Base-by-base conservation (phyloP, 1,140 invertebrate genomes). In the Helicoverpa zea region DNA sequence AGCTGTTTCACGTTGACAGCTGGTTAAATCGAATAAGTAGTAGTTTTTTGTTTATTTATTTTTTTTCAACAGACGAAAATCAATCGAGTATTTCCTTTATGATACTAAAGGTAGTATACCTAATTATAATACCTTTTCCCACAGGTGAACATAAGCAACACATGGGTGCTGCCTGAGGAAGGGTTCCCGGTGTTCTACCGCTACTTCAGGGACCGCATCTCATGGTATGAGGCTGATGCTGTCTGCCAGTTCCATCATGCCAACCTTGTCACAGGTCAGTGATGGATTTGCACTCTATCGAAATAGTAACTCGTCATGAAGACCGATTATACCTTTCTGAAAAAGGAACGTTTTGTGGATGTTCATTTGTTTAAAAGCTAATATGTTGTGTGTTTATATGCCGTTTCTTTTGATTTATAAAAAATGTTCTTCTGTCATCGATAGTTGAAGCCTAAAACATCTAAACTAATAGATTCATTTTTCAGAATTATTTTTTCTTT, bases 201-300 rank as follows among this genome's bases (percentile, higher is more conserved):
- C 83, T 97, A 97, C 95, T 97, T 97, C 95, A 96, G 97, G 82
- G 97, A 97, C 93, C 96, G 96, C 88, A 97, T 97, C 84, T 97
- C 97, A 47, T 97, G 97, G 97, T 97, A 97, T 86, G 97, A 97
- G 91, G 97, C 97, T 0, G 97, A 97, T 84, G 97, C 97, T 12
- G 97, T 97, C 18, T 97, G 97, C 90, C 97, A 97, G 93, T 97
- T 97, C 83, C 97, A 97, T 91, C 97, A 97, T 86, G 97, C 96
- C 72, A 97, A 97, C 89, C 95, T 97, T 52, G 97, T 97, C 83
- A 97, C 97, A 88, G 97, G 97, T 97, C 79, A 87, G 89, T 85
- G 2, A n/a, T 72, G 3, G 29, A 64, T 43, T 43, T 7, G 35
- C 9, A 43, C 35, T 43, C 35, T 43, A 43, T 43, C 7, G 35